Evolutionary conservation across 2,113 vertebrate genomes (phyloP).

Genomic region (Xiphophorus maculatus): DNA sequence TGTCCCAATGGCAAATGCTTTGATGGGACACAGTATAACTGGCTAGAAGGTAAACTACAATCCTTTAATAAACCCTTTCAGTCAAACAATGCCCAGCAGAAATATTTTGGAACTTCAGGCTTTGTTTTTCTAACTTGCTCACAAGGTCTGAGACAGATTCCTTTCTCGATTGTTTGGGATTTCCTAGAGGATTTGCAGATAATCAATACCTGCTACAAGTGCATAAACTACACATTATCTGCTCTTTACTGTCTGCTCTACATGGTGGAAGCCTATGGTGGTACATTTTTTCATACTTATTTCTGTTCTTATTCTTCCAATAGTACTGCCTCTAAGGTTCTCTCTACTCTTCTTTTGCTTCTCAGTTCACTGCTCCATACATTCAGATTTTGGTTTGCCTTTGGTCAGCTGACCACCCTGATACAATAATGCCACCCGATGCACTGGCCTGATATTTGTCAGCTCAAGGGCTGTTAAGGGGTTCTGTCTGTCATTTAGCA

Average conservation of each 20-base stretch:
- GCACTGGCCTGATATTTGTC: conserved; percentile 80
- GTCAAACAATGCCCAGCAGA: conserved; percentile 28
- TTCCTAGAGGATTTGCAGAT: conserved; percentile 30
- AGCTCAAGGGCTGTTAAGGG: conserved; percentile 75
- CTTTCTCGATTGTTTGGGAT: conserved; percentile 22
- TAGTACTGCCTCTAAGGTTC: neutral
- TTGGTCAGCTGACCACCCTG: conserved; percentile 60
- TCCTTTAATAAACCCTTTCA: neutral
- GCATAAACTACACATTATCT: conserved; percentile 30
- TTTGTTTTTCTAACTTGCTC: conserved; percentile 22
- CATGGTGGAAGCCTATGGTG: conserved; percentile 28
- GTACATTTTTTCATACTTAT: conserved; percentile 9
- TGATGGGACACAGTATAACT: neutral
- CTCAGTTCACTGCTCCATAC: conserved; percentile 16
- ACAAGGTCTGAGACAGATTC: conserved; percentile 21
- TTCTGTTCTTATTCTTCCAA: conserved; percentile 4
- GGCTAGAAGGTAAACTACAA: conserved; percentile 6
- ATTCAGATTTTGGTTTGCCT: conserved; percentile 37
- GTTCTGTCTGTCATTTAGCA: conserved; percentile 83
- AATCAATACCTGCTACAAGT: conserved; percentile 62
- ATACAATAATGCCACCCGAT: conserved; percentile 72
- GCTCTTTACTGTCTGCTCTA: conserved; percentile 25
- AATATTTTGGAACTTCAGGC: conserved; percentile 23
- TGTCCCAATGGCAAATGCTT: neutral
- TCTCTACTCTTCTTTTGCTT: conserved; percentile 1